A percentile compares a stretch with the other conserved stretches of the same genome.
Evolutionary conservation across 2,113 vertebrate species (phyloP).

Genomic region (Proterorhinus semilunaris): DNA sequence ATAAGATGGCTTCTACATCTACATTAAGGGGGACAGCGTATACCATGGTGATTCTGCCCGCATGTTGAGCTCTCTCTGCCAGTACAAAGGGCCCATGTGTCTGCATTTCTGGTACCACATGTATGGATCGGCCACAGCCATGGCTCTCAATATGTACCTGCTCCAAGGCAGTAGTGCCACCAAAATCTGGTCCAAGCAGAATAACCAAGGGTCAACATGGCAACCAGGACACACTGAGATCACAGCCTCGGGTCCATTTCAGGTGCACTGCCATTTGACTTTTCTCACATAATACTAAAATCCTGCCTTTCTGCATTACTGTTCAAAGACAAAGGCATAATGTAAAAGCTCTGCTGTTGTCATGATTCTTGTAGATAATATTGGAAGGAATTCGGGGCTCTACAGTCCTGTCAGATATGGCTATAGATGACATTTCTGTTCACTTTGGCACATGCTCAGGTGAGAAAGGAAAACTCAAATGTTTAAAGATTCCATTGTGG

Average conservation of each 20-base stretch:
- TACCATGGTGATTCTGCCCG: constrained; percentile 66
- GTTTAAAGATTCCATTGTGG: neutral
- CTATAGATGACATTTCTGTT: constrained; percentile 71
- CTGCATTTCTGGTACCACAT: constrained; percentile 85
- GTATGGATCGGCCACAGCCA: constrained; percentile 70
- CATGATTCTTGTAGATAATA: constrained; percentile 63
- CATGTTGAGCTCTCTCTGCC: constrained; percentile 70
- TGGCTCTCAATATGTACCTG: constrained; percentile 73
- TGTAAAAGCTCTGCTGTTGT: neutral
- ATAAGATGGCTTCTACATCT: constrained; percentile 81
- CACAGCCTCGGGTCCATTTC: constrained; percentile 48
- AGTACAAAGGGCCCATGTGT: constrained; percentile 68
- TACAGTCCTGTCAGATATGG: constrained; percentile 63
- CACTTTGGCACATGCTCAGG: constrained; percentile 60
- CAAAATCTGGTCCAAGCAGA: constrained; percentile 53
- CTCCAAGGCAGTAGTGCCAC: constrained; percentile 39
- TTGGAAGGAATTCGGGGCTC: constrained; percentile 74
- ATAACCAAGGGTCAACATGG: constrained; percentile 75
- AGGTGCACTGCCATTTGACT: constrained; percentile 51
- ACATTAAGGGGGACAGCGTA: constrained; percentile 66
- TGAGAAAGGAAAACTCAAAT: constrained; percentile 24
- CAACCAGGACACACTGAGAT: constrained; percentile 55
- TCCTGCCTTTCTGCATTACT: neutral
- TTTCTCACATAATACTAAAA: neutral
- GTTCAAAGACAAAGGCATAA: neutral